These are phyloP conservation scores for Chionis minor DNA, from an alignment of 2,113 vertebrate species.

Conservation along the genomic window DNA sequence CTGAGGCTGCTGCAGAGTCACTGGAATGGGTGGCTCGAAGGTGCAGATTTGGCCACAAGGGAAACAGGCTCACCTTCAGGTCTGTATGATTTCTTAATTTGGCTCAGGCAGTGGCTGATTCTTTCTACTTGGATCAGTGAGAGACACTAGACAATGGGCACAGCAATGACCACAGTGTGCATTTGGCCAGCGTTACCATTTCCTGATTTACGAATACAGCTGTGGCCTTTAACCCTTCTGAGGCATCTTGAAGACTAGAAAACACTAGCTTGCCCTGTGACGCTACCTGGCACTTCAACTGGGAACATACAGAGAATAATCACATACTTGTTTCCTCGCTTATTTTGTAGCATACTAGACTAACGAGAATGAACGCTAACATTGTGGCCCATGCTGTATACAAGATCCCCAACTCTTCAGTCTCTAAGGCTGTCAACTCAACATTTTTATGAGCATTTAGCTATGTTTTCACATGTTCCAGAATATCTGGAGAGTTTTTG, in stretches of 20 bases:
- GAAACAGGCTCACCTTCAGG: background rate
- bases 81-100: background rate
- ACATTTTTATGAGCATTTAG: background rate
- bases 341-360: background rate
- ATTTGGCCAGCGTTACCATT: background rate
- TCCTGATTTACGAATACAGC: background rate
- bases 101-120: background rate
- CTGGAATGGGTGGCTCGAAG: background rate
- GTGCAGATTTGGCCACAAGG: background rate
- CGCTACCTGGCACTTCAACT: background rate
- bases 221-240: background rate
- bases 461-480: background rate
- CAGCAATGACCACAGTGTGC: rapidly evolving
- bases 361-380: background rate
- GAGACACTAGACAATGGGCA: background rate
- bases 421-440: background rate
- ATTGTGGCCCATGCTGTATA: background rate
- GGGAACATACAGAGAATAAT: background rate
- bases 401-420: background rate
- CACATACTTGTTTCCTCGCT: background rate
- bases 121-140: background rate
- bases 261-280: background rate
- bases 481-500: background rate
- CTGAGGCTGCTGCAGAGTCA: background rate
- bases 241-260: background rate